phyloP scores from a whole-genome alignment of 2,888 invertebrate species.

The Drosophila bunnanda region DNA sequence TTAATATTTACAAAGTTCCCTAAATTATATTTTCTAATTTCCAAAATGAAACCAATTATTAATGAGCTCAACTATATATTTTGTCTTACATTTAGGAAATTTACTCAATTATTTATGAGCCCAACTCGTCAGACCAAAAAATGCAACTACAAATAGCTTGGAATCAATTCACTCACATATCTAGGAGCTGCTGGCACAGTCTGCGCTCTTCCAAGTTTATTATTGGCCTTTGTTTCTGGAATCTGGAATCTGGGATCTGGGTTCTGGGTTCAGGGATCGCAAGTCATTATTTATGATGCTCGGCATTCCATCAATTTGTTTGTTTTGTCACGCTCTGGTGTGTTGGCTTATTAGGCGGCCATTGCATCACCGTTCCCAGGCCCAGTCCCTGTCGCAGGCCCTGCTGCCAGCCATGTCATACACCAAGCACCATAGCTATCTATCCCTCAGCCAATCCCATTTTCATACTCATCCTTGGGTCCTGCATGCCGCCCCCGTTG shows the following conservation, averaged over 20 bases:
- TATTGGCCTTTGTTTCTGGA: slow-evolving; percentile 24
- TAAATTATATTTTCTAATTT: no score
- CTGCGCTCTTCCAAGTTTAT: slow-evolving; percentile 18
- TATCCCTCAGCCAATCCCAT: background rate
- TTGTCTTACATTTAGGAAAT: background rate
- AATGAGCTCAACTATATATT: background rate
- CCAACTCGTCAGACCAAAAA: background rate
- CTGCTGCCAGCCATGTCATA: slow-evolving; percentile 8
- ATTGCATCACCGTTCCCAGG: slow-evolving; percentile 21
- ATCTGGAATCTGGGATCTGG: background rate
- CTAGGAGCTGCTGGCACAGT: background rate
- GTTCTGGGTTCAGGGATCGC: slow-evolving; percentile 10
- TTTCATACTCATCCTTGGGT: slow-evolving; percentile 16
- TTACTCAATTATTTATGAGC: background rate
- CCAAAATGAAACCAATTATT: background rate
- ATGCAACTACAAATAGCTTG: background rate
- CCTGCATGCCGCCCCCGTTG: slow-evolving; percentile 36
- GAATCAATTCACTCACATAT: slow-evolving; percentile 22
- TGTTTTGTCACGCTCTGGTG: slow-evolving; percentile 63
- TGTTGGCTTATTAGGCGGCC: slow-evolving; percentile 58
- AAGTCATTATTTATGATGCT: slow-evolving; percentile 61
- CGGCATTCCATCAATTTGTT: slow-evolving; percentile 63
- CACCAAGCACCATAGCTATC: background rate
- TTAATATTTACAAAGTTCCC: no score
- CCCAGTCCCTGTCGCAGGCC: background rate